These are phyloP conservation scores for Panagrolaimus sp. DNA, from an alignment of 1,140 invertebrate species.

Conservation along the genomic window DNA sequence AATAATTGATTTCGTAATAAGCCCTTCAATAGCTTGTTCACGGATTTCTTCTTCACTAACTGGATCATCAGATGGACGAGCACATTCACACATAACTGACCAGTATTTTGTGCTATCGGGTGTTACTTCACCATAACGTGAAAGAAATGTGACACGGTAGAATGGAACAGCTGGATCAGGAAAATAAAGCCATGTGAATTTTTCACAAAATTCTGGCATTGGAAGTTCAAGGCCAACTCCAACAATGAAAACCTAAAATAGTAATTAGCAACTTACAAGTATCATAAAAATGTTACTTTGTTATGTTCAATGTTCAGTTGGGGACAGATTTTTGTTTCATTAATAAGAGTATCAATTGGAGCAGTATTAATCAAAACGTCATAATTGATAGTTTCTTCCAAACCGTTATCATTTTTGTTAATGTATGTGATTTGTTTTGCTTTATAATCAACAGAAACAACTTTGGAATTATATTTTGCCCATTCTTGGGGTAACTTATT, in stretches of 20 bases:
- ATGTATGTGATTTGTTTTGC: constrained; percentile 42
- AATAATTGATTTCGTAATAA: constrained; percentile 53
- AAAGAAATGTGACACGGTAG: constrained; percentile 57
- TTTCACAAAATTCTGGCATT: constrained; percentile 49
- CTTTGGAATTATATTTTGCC: constrained; percentile 48
- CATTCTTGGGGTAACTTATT: constrained; percentile 51
- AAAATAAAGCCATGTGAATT: constrained; percentile 58
- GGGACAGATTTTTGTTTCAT: constrained; percentile 49
- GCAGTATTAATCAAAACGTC: constrained; percentile 53
- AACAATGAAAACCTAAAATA: constrained; percentile 49
- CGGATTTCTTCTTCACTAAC: constrained; percentile 54
- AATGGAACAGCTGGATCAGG: constrained; percentile 57
- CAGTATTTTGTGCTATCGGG: constrained; percentile 55
- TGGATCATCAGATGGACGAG: constrained; percentile 41
- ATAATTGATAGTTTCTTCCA: constrained; percentile 34
- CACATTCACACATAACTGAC: constrained; percentile 59
- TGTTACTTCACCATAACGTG: constrained; percentile 50
- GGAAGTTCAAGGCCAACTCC: constrained; percentile 53
- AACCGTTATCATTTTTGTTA: constrained; percentile 27
- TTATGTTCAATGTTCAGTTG: constrained; percentile 48
- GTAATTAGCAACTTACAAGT: too few species aligned
- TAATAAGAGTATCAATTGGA: constrained; percentile 52
- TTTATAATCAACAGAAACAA: constrained; percentile 39
- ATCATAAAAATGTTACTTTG: constrained; percentile 16
- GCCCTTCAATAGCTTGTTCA: constrained; percentile 50